Base-by-base conservation (phyloP, 2,888 invertebrate species). In the Drosophila tanythrix region DNA sequence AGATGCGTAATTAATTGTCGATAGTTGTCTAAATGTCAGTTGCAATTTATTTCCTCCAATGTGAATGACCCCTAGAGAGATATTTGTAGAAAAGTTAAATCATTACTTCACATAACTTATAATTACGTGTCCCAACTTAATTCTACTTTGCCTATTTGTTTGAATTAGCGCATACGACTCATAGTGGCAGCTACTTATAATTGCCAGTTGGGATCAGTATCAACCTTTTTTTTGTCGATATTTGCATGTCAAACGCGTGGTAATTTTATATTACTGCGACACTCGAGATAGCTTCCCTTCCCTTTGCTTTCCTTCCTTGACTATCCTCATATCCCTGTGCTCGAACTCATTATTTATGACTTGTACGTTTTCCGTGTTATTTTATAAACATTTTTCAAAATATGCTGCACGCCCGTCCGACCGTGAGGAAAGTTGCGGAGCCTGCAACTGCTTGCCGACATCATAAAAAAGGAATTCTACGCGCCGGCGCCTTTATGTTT, bases 381-480 rank as follows among this genome's bases (percentile, higher is more conserved):
- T 87, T 87, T 89, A 83, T 90, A 89, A 87, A 90, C 90, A 89
- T 87, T 90, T 87, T 89, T 76, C 78, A 83, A 83, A 87, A 81
- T 90, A 83, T 90, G 86, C 77, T 88, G 66, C 60, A 61, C 74
- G 52, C 55, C 57, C 68, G 57, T 55, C 57, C 68, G 56, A 50
- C 72, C 46, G 53, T 29, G 57, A 10, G 50, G 21, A 52, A 62
- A 59, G 64, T 55, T 50, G 68, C 36, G 43, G 75, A 71, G 74
- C 65, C 76, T 69, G 76, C 84, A 74, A 84, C 88, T 74, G 81
- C 79, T 82, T 82, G 79, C 66, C 79, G 79, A 74, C 74, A 79
- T 89, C 81, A 79, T 74, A 88, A 89, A 88, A 85, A 81, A 71
- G 66, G 77, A 70, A 73, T 77, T 80, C 74, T 77, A 72, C 60